Conservation (phyloP, 2,797 vertebrate species). For the Eidolon dupreanum region DNA sequence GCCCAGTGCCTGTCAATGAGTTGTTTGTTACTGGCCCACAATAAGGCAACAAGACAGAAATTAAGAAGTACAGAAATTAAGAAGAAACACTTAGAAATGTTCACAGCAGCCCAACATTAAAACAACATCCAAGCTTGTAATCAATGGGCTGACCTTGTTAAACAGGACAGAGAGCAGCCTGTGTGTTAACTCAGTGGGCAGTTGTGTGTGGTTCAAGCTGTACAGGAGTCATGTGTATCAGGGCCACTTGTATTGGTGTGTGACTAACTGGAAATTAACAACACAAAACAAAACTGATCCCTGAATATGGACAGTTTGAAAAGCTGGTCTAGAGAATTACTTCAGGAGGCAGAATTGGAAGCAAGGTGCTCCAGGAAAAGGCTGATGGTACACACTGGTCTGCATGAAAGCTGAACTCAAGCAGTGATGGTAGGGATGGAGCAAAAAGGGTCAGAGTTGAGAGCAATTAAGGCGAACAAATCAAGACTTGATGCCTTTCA, state of each 20-base stretch:
- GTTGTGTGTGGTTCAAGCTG: background rate
- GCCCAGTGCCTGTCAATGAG: background rate
- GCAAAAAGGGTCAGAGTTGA: background rate
- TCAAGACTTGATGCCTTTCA: background rate
- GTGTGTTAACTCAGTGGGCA: no score
- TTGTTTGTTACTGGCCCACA: background rate
- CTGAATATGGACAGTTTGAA: background rate
- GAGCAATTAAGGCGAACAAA: background rate
- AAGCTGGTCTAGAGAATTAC: background rate
- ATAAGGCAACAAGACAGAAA: background rate
- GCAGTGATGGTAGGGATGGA: background rate
- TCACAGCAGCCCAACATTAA: background rate
- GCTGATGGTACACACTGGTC: background rate
- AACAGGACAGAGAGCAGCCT: background rate
- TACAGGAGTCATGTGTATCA: background rate
- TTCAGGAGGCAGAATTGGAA: background rate
- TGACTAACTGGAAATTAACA: background rate
- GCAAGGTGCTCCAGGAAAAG: background rate
- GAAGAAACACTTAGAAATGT: background rate
- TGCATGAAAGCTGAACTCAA: background rate
- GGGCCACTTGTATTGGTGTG: background rate
- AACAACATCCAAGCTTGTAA: background rate
- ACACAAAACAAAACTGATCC: background rate
- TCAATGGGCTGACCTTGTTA: background rate
- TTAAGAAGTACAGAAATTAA: background rate